Percentiles rank a stretch among this genome's conserved stretches.
These are phyloP conservation scores for Drosophila hawaiiensis DNA, from an alignment of 2,888 invertebrate species.

Conservation along the genomic window DNA sequence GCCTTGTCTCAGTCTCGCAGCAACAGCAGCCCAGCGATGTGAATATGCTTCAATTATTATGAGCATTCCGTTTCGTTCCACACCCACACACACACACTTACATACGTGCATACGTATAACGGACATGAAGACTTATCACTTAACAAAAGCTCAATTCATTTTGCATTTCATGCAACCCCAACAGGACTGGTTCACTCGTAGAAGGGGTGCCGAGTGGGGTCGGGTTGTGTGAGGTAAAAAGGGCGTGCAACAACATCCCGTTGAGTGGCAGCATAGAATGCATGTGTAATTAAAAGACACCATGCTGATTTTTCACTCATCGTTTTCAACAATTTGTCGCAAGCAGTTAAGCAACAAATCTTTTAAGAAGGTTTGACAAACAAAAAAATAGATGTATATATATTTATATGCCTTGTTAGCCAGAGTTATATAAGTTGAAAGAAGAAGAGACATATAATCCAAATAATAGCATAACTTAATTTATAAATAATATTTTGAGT, in stretches of 20 bases:
- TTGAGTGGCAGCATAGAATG: conserved; percentile 45
- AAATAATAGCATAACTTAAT: neutral
- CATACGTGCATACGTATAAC: neutral
- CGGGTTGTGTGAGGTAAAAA: neutral
- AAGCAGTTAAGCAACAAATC: neutral
- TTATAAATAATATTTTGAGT: neutral
- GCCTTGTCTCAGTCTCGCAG: neutral
- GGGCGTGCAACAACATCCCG: conserved; percentile 2
- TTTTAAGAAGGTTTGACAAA: neutral
- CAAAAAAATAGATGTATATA: too few species aligned
- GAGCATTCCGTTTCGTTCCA: conserved; percentile 48
- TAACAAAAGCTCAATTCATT: conserved; percentile 35
- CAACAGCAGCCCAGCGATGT: conserved; percentile 31
- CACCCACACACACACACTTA: conserved; percentile 23
- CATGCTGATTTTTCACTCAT: conserved; percentile 53
- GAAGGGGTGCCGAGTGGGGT: neutral
- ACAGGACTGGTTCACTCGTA: conserved; percentile 17
- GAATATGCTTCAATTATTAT: conserved; percentile 80
- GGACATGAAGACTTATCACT: conserved; percentile 28
- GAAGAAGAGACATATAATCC: neutral
- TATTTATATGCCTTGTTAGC: neutral
- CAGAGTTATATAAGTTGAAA: neutral
- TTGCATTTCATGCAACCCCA: conserved; percentile 17
- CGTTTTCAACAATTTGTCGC: neutral
- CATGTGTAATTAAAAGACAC: conserved; percentile 71